Evolutionary conservation across 1,140 invertebrate genomes (phyloP).

Genomic region (Rhagoletis pomonella): DNA sequence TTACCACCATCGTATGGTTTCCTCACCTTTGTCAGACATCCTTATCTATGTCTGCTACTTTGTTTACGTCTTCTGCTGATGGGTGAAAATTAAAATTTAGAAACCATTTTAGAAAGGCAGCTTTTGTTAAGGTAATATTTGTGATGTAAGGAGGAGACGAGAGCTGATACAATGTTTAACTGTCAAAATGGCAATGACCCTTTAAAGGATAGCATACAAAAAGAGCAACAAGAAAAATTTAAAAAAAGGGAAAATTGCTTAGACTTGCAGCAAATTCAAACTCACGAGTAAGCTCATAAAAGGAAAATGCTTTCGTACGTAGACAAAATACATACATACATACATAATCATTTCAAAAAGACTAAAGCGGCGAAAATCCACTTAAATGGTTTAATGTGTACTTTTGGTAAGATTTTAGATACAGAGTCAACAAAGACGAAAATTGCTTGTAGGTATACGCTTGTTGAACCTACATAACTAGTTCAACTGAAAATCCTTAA

Average conservation of each 20-base stretch:
- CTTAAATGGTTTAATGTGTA: constrained; percentile 24
- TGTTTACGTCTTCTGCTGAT: not conserved
- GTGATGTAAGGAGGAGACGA: not conserved
- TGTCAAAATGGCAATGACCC: constrained; percentile 32
- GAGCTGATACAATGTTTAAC: not conserved
- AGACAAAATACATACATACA: not conserved
- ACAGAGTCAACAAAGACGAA: not conserved
- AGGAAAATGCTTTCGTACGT: not conserved
- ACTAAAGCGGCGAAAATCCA: not conserved
- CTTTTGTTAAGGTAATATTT: not conserved
- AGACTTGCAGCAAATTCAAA: not conserved
- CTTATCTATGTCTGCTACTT: not conserved
- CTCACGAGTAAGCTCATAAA: too few relatives aligned
- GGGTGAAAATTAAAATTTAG: not conserved
- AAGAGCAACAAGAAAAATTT: not conserved
- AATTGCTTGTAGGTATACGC: not conserved
- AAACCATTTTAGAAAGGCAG: not conserved
- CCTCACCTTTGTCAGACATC: not conserved
- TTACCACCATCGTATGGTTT: constrained; percentile 30
- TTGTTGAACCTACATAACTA: not conserved
- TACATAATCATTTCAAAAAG: not conserved
- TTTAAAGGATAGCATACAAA: not conserved
- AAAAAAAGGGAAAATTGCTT: not conserved
- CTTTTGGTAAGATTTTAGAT: not conserved
- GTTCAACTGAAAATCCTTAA: not conserved